These are phyloP conservation scores for Solen grandis DNA, from an alignment of 1,140 invertebrate species.

Conservation along the genomic window DNA sequence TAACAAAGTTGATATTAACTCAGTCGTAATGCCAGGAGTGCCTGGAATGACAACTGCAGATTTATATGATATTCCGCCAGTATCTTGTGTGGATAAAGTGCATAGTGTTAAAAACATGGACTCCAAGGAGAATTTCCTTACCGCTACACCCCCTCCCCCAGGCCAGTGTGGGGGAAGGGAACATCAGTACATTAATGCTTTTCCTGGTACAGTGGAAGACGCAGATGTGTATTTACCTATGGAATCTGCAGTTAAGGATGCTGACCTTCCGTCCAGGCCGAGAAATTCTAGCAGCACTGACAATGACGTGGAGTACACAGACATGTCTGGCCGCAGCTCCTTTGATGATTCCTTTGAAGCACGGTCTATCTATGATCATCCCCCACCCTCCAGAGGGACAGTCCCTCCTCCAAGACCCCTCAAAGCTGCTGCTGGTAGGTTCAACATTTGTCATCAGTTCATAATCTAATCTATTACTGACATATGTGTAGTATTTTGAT, in stretches of 20 bases:
- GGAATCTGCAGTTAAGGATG: not conserved
- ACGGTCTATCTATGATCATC: slow-evolving; percentile 38
- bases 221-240: slow-evolving; percentile 45
- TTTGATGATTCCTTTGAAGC: slow-evolving; percentile 41
- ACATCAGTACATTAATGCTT: slow-evolving; percentile 44
- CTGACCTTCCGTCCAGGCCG: not conserved
- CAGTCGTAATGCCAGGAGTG: slow-evolving; percentile 1
- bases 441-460: too few relatives aligned
- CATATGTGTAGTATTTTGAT: too few relatives aligned
- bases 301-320: slow-evolving; percentile 51
- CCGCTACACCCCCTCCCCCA: slow-evolving; percentile 27
- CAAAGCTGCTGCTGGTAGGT: too few relatives aligned
- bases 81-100: not conserved
- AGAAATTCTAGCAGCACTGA: slow-evolving; percentile 43
- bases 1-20: slow-evolving; percentile 39
- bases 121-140: slow-evolving; percentile 28
- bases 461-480: too few relatives aligned
- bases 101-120: slow-evolving; percentile 31
- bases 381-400: slow-evolving; percentile 21
- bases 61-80: slow-evolving; percentile 41
- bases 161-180: not conserved
- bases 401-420: slow-evolving; percentile 39
- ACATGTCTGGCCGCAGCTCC: slow-evolving; percentile 42
- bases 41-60: slow-evolving; percentile 24
- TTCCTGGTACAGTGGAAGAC: not conserved